A percentile compares a stretch with the other conserved stretches of the same genome.
Conservation (phyloP, 2,888 invertebrate species). For the Lissonota sp. region DNA sequence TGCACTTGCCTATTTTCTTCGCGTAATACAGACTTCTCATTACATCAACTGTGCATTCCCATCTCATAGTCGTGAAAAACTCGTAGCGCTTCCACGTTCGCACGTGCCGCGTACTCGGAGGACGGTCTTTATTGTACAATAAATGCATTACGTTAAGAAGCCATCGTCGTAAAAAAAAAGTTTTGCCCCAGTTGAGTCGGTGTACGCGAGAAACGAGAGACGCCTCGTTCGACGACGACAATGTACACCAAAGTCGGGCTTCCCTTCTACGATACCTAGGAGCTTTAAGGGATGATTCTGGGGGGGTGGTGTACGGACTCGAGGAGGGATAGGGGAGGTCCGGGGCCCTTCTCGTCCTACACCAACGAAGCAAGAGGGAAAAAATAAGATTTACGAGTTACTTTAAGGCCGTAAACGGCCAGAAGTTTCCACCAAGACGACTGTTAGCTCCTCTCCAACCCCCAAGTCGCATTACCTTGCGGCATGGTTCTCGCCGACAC, state of each 20-base stretch:
- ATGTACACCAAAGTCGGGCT: conserved; percentile 46
- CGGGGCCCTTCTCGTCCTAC: conserved; percentile 24
- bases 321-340: conserved; percentile 40
- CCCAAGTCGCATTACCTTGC: conserved; percentile 54
- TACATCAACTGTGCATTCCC: neutral
- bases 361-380: conserved; percentile 65
- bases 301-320: conserved; percentile 30
- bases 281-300: neutral
- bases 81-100: conserved; percentile 39
- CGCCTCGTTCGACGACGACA: conserved; percentile 23
- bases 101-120: conserved; percentile 37
- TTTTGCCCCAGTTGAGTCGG: conserved; percentile 75
- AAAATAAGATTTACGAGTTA: conserved; percentile 81
- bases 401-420: conserved; percentile 79
- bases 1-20: too few relatives aligned
- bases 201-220: conserved; percentile 33
- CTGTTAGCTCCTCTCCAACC: conserved; percentile 65
- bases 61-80: conserved; percentile 7
- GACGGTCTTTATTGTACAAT: conserved; percentile 75
- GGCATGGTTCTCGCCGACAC: conserved; percentile 55
- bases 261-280: too few relatives aligned
- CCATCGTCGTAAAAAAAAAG: conserved; percentile 76
- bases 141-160: conserved; percentile 78
- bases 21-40: too few relatives aligned
- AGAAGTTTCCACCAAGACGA: conserved; percentile 78